phyloP scores from a whole-genome alignment of 2,888 invertebrate genomes.

The Pammene aurita region DNA sequence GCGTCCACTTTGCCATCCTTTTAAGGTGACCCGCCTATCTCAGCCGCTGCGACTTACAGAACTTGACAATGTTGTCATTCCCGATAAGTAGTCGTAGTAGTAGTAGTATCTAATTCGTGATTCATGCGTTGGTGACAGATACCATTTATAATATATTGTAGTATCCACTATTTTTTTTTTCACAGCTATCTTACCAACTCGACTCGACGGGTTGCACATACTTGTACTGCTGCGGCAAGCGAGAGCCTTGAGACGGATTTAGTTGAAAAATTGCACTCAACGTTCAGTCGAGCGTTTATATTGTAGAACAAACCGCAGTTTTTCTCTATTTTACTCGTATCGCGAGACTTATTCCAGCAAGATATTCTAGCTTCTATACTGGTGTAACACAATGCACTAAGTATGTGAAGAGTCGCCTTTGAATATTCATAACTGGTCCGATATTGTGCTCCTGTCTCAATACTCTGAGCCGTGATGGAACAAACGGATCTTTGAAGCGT shows the following conservation, averaged over 20 bases:
- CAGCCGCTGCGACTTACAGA: too few species aligned
- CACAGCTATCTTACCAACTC: too few species aligned
- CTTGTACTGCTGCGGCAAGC: too few species aligned
- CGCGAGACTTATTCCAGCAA: neutral
- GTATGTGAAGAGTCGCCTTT: neutral
- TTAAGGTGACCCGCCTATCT: too few species aligned
- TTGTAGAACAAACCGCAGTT: conserved; percentile 3
- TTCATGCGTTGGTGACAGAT: too few species aligned
- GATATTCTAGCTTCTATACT: neutral
- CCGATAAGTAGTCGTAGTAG: too few species aligned
- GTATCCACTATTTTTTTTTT: too few species aligned
- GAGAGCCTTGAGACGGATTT: conserved; percentile 6
- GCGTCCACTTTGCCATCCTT: too few species aligned
- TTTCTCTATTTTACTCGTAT: neutral
- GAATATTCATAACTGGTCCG: neutral
- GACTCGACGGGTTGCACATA: too few species aligned
- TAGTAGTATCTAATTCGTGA: too few species aligned
- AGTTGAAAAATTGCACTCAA: conserved; percentile 12
- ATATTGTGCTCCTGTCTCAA: neutral
- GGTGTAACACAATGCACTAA: neutral
- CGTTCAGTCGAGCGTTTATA: conserved; percentile 9
- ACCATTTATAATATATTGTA: too few species aligned
- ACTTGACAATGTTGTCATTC: too few species aligned
- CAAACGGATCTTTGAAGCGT: conserved; percentile 1
- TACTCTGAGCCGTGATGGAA: neutral